Evolutionary conservation across 2,888 invertebrate genomes (phyloP), one percentile per base, ranked within the genome.

Genomic region (Operophtera brumata): DNA sequence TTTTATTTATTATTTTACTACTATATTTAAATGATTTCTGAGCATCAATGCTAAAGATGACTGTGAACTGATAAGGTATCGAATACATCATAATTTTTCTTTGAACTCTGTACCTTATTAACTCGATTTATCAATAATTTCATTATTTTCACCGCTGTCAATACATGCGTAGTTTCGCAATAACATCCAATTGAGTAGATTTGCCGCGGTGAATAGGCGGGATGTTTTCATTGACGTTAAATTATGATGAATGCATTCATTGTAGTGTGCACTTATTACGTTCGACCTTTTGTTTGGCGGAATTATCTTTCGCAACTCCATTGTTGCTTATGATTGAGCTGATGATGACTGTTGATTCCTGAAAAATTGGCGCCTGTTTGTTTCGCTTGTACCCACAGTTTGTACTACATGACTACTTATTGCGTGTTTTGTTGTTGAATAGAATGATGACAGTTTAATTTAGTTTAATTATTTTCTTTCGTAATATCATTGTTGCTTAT

Each of bases 171-270:
- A 57, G 62, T 70, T 68, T 66, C 55, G 66, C 69, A 73, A 76
- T 71, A 66, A 64, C 67, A 70, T 64, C 69, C 72, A 75, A 80
- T 77, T 74, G 72, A 73, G 72, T 68, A 73, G 55, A 65, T 80
- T 79, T 64, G 72, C 73, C 70, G 72, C 69, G 65, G 70, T 67
- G 66, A 69, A 67, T 62, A 64, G 66, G 49, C 64, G 75, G 73
- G 68, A 74, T 78, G 77, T 76, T 75, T 78, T 74, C 76, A 78
- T 77, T 81, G 77, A 71, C 67, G 75, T 77, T 77, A 74, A 78
- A 79, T 78, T 78, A 80, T 78, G 78, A 78, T 79, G 80, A 78
- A 80, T 79, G 77, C 77, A 73, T 71, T 74, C 78, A 80, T 79
- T 80, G 80, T 75, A 63, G 60, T 70, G 71, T 74, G 69, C 68